Conservation (phyloP, 2,888 invertebrate species). For the Monopis laevigella region DNA sequence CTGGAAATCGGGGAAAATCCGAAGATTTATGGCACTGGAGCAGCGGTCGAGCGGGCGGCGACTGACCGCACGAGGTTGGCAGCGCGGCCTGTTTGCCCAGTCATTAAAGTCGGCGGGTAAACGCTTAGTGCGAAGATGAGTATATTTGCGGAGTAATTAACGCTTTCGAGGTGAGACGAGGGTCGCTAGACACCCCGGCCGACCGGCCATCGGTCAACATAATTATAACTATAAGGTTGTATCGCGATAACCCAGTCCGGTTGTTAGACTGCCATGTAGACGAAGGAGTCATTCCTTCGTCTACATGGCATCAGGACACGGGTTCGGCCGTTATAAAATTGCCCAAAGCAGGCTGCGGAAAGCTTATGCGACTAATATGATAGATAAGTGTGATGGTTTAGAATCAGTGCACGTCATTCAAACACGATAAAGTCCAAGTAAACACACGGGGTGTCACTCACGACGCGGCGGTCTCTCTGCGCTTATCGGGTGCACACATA, state of each 20-base stretch:
- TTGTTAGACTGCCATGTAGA: too few relatives aligned
- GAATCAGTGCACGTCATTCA: slow-evolving; percentile 39
- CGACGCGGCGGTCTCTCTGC: slow-evolving; percentile 54
- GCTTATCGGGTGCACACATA: slow-evolving; percentile 61
- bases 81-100: slow-evolving; percentile 47
- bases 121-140: slow-evolving; percentile 62
- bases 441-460: slow-evolving; percentile 60
- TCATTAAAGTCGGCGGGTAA: slow-evolving; percentile 62
- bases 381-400: slow-evolving; percentile 46
- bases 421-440: slow-evolving; percentile 42
- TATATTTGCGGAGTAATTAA: slow-evolving; percentile 65
- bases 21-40: slow-evolving; percentile 56
- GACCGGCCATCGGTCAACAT: slow-evolving; percentile 1
- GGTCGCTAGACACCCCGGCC: slow-evolving; percentile 26
- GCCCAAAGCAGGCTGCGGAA: too few relatives aligned
- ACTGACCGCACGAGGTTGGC: slow-evolving; percentile 40
- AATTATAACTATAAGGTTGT: too few relatives aligned
- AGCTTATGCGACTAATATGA: slow-evolving; percentile 33
- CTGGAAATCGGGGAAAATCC: slow-evolving; percentile 63
- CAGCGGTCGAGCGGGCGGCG: slow-evolving; percentile 29
- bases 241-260: too few relatives aligned
- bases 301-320: too few relatives aligned
- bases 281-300: too few relatives aligned
- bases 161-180: slow-evolving; percentile 58
- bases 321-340: too few relatives aligned